Evolutionary conservation across 1,140 invertebrate genomes (phyloP).

Genomic region (Caenorhabditis briggsae): DNA sequence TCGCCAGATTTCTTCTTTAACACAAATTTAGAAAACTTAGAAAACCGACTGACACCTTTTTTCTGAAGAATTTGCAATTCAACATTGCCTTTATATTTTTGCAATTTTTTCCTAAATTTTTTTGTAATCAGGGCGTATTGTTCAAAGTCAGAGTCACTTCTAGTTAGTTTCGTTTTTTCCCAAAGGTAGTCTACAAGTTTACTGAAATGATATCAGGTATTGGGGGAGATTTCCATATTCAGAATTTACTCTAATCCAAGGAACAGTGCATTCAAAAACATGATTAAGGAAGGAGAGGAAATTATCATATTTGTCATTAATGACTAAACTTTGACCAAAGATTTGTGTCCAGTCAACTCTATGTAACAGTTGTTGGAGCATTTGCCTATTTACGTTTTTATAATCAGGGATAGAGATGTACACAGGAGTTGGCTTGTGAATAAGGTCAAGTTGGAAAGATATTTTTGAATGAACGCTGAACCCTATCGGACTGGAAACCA

Average conservation of each 20-base stretch:
- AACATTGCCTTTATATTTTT: background rate
- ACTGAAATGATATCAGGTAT: background rate
- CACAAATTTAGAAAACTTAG: background rate
- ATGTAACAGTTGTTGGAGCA: background rate
- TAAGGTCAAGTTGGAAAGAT: background rate
- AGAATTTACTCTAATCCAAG: background rate
- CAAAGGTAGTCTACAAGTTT: background rate
- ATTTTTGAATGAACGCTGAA: background rate
- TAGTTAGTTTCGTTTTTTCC: background rate
- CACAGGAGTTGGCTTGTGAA: background rate
- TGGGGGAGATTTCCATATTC: background rate
- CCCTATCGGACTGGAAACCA: background rate
- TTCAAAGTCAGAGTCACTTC: background rate
- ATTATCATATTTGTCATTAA: background rate
- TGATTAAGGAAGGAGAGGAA: background rate
- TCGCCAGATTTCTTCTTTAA: no score
- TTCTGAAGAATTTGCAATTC: background rate
- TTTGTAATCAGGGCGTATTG: background rate
- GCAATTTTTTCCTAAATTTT: background rate
- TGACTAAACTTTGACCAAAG: background rate
- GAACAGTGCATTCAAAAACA: background rate
- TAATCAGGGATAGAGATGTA: background rate
- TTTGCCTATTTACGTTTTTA: background rate
- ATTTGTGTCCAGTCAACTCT: background rate
- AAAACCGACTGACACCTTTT: background rate